phyloP scores from a whole-genome alignment of 2,113 vertebrate genomes.

The Lanius ludovicianus region DNA sequence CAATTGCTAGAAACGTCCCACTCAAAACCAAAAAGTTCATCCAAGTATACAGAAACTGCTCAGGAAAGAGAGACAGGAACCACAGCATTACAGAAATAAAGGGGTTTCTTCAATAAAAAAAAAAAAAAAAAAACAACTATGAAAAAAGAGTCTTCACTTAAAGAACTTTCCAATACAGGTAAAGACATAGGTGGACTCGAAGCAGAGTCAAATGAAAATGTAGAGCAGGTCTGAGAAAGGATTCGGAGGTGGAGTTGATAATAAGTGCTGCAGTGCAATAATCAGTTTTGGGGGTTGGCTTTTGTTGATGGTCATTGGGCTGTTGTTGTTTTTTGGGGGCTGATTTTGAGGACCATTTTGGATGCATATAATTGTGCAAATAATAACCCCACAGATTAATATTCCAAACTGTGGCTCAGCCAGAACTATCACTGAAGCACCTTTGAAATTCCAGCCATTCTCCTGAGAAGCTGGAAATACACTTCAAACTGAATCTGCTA shows the following conservation, averaged over 20 bases:
- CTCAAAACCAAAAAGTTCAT: not conserved
- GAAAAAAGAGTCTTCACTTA: fast-evolving
- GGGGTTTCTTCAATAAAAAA: not conserved
- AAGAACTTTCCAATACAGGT: not conserved
- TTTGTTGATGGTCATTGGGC: not conserved
- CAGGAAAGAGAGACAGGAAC: not conserved
- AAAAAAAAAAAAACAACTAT: not conserved
- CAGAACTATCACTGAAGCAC: not conserved
- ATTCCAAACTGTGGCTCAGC: not conserved
- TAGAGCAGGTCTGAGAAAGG: fast-evolving
- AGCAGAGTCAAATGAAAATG: not conserved
- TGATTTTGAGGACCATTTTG: not conserved
- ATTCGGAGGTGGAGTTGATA: not conserved
- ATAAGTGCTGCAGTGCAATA: not conserved
- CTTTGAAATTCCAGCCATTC: not conserved
- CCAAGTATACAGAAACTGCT: not conserved
- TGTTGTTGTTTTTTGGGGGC: fast-evolving
- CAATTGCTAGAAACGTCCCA: not conserved
- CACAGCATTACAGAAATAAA: not conserved
- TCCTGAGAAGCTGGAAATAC: not conserved
- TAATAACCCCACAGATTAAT: not conserved
- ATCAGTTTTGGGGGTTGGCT: not conserved
- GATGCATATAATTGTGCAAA: not conserved
- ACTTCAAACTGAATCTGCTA: not conserved
- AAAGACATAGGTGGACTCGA: fast-evolving